Evolutionary conservation across 2,113 vertebrate species (phyloP), one percentile per base, ranked within the genome.

Genomic region (human): DNA sequence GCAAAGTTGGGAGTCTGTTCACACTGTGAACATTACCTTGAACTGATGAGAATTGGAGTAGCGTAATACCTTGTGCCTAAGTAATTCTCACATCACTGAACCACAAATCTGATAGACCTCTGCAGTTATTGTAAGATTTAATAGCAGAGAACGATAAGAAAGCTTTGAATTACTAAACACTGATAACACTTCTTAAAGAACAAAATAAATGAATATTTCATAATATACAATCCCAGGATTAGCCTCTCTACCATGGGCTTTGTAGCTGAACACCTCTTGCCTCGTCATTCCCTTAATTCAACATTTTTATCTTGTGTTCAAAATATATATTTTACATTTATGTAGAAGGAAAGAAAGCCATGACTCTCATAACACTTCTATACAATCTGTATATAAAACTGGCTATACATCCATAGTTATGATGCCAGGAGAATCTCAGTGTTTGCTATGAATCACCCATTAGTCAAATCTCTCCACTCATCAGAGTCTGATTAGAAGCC

Each of bases 171-270:
- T 92, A 83, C 45, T 78, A 45, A 92, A 70, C 18, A 92, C 68
- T 84, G 48, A 11, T 81, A 96, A 76, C 25, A 88, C 61, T 94
- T 90, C 57, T 64, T 79, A 25, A 97, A 90, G 72, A 96, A 66
- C 14, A 86, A 95, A 97, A 68, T 89, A 73, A 93, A 59, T 78
- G 38, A 94, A 23, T 9, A 43, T 61, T 81, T 76, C 8, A 55
- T 78, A 76, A n/a, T 38, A 75, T 12, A 0, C 25, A 52, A 7
- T 45, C 35, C 48, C 70, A 85, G 52, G 17, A 82, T 84, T n/a
- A 76, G 32, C 70, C 57, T 86, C 7, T 45, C 25, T 84, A 10
- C 45, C 6, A 40, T 9, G 45, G 5, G 45, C 90, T 92, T 86
- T 45, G 11, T 6, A 57, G 73, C 25, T 9, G 2, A 96, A 27